Base-by-base conservation (phyloP, 2,113 vertebrate genomes). In the Brienomyrus brachyistius region DNA sequence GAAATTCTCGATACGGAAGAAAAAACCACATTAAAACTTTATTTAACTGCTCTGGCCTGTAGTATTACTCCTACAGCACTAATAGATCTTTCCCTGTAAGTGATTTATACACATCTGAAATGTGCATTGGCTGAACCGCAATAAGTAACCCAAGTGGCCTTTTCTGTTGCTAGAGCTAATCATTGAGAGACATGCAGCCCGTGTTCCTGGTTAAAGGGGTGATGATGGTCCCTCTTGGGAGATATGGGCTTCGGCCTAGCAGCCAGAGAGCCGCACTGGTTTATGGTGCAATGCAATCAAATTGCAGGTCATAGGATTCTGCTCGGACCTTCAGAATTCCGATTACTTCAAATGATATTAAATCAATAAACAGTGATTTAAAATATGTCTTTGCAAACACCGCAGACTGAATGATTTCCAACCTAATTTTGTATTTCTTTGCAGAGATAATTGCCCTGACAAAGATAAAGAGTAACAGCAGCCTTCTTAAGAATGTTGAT, bases 321-420 rank as follows among this genome's bases (percentile, higher is more conserved):
- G 3, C 17, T 51, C 40, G 35, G 23, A 74, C 47, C 70, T 82
- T 48, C 45, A 48, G 27, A n/a, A 66, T 35, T 70, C 48, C 6
- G 50, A 80, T 89, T 47, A 48, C 27, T 70, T 74, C 88, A 50
- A 74, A 77, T 35, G 62, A 23, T n/a, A 47, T 27, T 47, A 77
- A 88, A 88, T 74, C 27, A 88, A 89, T 21, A 50, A 89, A 51
- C 7, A 40, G 50, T 35, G 31, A 43, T 48, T 89, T 89, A 56
- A 54, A 74, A 77, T 88, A 52, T 88, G 45, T 77, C 15, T 51
- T 47, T 50, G 66, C 47, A 88, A 51, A 48, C 31, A 48, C 62
- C 52, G 45, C 50, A 23, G 74, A 88, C 47, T 51, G n/a, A 51
- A 31, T 50, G 88, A 45, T 23, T 51, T 88, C 19, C 66, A 21